Base-by-base conservation (phyloP, 2,888 invertebrate species). In the Hemaris fuciformis region DNA sequence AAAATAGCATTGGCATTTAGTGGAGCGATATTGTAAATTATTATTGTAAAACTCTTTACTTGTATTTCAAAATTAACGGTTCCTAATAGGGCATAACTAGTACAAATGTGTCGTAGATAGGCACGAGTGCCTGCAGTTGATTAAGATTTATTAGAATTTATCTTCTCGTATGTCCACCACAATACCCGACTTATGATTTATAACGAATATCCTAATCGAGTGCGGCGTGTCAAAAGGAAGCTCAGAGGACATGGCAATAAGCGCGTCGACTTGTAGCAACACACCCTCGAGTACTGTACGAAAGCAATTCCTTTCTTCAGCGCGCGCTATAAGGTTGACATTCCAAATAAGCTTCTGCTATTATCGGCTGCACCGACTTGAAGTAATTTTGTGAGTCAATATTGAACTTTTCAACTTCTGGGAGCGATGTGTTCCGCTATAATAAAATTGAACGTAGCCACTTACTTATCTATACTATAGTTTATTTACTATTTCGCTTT, bases 301-400 rank as follows among this genome's bases (percentile, higher is more conserved):
- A 77, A 80, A 84, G 80, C 79, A 86, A 87, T 85, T 82, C 75
- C 80, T 70, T 70, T 81, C 80, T 71, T 88, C 78, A 64, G 74
- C 66, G 65, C 73, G 69, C 67, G 78, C 70, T 72, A 70, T 87
- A 90, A 85, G 85, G 90, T 88, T 84, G 80, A 86, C 78, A 86
- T 83, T 90, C 69, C 77, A 75, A 84, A 83, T 83, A 77, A 80
- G 75, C 77, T 74, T 76, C 72, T 66, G 74, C 78, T 81, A 85
- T 87, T 86, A 89, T 89, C 84, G 82, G 72, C 79, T 86, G 85
- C 85, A 85, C 71, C 79, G 85, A 83, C 87, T 89, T 89, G 88
- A 87, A 89, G 88, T 88, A 90, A 91, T 90, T 91, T 89, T 85
- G 85, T 78, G 80, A 85, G 88, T 90, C 86, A 91, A 91, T 90